Conservation (phyloP, 1,140 invertebrate species). For the Lethrus apterus region DNA sequence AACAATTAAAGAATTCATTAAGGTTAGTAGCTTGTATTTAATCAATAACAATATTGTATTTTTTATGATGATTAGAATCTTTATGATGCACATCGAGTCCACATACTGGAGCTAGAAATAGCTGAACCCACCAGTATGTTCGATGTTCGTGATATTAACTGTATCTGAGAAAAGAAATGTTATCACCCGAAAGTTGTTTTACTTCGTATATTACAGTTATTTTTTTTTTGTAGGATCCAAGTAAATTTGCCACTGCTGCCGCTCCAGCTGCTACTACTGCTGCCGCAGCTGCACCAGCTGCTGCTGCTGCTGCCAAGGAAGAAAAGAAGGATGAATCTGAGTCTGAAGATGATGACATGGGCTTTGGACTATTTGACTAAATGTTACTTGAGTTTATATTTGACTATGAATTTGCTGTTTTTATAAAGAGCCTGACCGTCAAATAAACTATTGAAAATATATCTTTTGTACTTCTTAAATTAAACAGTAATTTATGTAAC, state of each 20-base stretch:
- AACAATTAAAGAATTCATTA: constrained; percentile 86
- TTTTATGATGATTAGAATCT: constrained; percentile 12
- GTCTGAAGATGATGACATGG: constrained; percentile 92
- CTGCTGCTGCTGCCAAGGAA: constrained; percentile 57
- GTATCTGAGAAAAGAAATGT: constrained; percentile 10
- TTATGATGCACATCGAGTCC: constrained; percentile 25
- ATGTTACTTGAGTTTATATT: not conserved
- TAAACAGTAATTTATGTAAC: no score
- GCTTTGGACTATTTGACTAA: constrained; percentile 94
- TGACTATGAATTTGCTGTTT: constrained; percentile 20
- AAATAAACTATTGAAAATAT: constrained; percentile 9
- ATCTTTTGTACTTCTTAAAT: not conserved
- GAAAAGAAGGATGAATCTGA: constrained; percentile 76
- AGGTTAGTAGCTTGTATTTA: constrained; percentile 45
- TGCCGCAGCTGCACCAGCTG: constrained; percentile 51
- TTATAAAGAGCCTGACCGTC: constrained; percentile 30
- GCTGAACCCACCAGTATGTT: constrained; percentile 40
- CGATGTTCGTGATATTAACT: constrained; percentile 25
- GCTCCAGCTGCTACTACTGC: constrained; percentile 56
- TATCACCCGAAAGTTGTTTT: not conserved
- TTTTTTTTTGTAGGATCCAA: constrained; percentile 66
- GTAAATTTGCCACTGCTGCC: constrained; percentile 71
- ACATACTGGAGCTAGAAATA: constrained; percentile 42
- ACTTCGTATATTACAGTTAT: not conserved
- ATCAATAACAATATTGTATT: not conserved